phyloP scores from a whole-genome alignment of 2,888 invertebrate genomes.

The Buathra laborator region DNA sequence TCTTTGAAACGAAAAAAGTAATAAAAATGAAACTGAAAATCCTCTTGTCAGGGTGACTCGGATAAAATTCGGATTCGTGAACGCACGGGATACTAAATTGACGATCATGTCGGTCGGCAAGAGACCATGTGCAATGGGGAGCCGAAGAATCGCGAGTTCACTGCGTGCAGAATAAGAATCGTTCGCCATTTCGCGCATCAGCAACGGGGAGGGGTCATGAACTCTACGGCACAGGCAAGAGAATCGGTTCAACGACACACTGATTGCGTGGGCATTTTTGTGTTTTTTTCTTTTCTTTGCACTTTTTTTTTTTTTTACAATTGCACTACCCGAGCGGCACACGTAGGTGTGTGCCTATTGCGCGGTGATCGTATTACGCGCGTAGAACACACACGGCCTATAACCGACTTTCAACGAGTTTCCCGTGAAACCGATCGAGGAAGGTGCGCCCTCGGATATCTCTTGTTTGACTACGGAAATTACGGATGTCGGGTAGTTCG shows the following conservation, averaged over 20 bases:
- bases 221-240: conserved; percentile 36
- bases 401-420: conserved; percentile 33
- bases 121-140: conserved; percentile 8
- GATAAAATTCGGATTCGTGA: conserved; percentile 20
- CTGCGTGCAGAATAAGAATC: conserved; percentile 30
- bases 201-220: conserved; percentile 47
- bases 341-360: conserved; percentile 42
- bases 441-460: conserved; percentile 68
- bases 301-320: conserved; percentile 26
- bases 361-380: conserved; percentile 8
- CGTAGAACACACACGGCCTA: conserved; percentile 7
- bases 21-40: not conserved
- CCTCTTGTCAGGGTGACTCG: conserved; percentile 27
- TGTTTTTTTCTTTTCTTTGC: not conserved
- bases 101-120: conserved; percentile 17
- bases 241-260: conserved; percentile 62
- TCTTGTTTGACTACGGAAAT: conserved; percentile 60
- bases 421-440: conserved; percentile 32
- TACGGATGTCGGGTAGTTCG: conserved; percentile 42
- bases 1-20: conserved; percentile 3
- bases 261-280: conserved; percentile 26
- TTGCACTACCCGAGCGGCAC: conserved; percentile 10
- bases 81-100: conserved; percentile 12
- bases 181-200: conserved; percentile 37
- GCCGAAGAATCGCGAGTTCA: conserved; percentile 6